Percentiles rank a stretch among this genome's conserved stretches.
Evolutionary conservation across 2,888 invertebrate genomes (phyloP).

Genomic region (Coleophora deauratella): DNA sequence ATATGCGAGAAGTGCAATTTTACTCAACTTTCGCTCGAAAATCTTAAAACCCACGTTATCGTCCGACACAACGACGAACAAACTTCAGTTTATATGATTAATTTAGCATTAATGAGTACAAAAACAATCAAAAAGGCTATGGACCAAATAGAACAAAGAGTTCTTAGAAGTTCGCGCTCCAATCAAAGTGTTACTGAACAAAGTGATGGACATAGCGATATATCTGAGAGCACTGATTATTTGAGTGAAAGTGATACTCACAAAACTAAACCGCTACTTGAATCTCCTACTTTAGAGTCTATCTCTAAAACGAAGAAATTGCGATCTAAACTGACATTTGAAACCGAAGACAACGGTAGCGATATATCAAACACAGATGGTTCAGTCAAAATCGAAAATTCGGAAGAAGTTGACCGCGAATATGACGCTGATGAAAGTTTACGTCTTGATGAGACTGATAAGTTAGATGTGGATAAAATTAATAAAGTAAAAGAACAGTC

Average conservation of each 20-base stretch:
- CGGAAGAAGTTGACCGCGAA: conserved; percentile 8
- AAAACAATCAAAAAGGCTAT: conserved; percentile 29
- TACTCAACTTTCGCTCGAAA: conserved; percentile 76
- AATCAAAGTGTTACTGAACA: conserved; percentile 27
- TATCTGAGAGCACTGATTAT: conserved; percentile 19
- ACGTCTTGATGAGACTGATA: too few relatives aligned
- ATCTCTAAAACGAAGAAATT: conserved; percentile 17
- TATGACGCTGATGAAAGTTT: not conserved
- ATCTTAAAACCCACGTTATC: conserved; percentile 77
- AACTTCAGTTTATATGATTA: conserved; percentile 59
- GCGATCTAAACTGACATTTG: conserved; percentile 51
- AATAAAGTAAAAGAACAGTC: not conserved
- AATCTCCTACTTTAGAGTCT: not conserved
- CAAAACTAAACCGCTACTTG: not conserved
- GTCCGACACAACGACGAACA: conserved; percentile 66
- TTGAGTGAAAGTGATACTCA: conserved; percentile 11
- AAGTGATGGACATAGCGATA: conserved; percentile 25
- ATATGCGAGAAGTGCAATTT: conserved; percentile 83
- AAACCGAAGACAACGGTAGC: conserved; percentile 33
- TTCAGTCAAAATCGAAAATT: conserved; percentile 10
- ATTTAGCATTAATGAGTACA: conserved; percentile 44
- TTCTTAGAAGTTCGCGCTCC: conserved; percentile 36
- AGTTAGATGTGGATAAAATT: too few relatives aligned
- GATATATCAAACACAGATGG: conserved; percentile 15
- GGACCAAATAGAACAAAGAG: conserved; percentile 22